phyloP scores from a whole-genome alignment of 2,797 vertebrate species.

The Platalea minor region DNA sequence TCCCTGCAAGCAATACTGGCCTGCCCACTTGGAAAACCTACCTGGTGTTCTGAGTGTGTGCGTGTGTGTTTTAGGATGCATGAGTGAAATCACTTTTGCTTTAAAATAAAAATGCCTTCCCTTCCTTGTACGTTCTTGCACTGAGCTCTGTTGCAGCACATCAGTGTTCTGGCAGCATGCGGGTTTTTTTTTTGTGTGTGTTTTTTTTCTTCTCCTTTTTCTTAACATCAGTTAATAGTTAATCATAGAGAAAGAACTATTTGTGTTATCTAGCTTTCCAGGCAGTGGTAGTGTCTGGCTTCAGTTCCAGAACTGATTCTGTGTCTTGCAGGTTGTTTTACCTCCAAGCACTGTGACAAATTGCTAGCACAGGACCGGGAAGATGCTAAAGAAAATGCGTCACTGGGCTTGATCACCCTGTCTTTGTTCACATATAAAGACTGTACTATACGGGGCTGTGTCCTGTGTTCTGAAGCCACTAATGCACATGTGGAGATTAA shows the following conservation, averaged over 20 bases:
- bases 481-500: neutral
- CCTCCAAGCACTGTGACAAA: neutral
- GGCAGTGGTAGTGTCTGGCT: neutral
- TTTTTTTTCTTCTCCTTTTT: neutral
- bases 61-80: neutral
- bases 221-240: neutral
- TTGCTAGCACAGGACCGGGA: neutral
- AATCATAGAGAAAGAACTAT: neutral
- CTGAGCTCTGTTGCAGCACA: neutral
- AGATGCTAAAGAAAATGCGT: neutral
- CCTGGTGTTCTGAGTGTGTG: too few species aligned
- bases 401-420: neutral
- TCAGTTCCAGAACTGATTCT: neutral
- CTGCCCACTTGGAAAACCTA: too few species aligned
- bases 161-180: neutral
- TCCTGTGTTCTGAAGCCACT: neutral
- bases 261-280: neutral
- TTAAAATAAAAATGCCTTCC: neutral
- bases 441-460: neutral
- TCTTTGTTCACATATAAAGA: neutral
- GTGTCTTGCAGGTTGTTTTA: accelerated
- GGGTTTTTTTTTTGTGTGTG: too few species aligned
- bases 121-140: neutral
- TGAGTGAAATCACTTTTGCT: neutral
- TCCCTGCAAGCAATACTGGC: neutral